Evolutionary conservation across 2,113 vertebrate species (phyloP).

Genomic region (Salminus brasiliensis): DNA sequence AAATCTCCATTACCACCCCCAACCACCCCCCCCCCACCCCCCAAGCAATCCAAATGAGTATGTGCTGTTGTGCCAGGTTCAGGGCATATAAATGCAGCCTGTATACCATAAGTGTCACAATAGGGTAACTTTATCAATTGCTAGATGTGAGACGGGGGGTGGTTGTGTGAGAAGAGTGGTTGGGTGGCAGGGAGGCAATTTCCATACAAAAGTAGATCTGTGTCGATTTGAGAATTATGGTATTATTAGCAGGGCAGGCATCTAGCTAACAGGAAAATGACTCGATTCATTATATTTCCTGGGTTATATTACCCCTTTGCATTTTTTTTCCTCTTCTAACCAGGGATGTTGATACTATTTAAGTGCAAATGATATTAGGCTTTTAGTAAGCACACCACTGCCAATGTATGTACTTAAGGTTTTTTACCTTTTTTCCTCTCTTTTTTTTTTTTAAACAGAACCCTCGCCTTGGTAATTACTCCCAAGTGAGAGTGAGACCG

Average conservation of each 20-base stretch:
- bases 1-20: slow-evolving; percentile 42
- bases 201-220: slow-evolving; percentile 63
- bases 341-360: slow-evolving; percentile 38
- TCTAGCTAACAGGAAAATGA: slow-evolving; percentile 45
- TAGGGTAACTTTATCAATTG: slow-evolving; percentile 72
- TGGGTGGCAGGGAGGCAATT: slow-evolving; percentile 62
- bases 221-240: slow-evolving; percentile 53
- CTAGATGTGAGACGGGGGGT: slow-evolving; percentile 20
- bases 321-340: slow-evolving; percentile 29
- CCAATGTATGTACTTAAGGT: slow-evolving; percentile 8
- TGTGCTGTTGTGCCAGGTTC: slow-evolving; percentile 71
- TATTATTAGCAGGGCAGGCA: slow-evolving; percentile 37
- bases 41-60: slow-evolving; percentile 70
- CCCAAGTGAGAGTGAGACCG: slow-evolving; percentile 15
- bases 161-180: slow-evolving; percentile 10
- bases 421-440: neutral
- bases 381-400: slow-evolving; percentile 21
- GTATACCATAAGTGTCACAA: slow-evolving; percentile 63
- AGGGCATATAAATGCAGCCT: slow-evolving; percentile 70
- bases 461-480: slow-evolving; percentile 32
- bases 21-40: no score
- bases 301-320: slow-evolving; percentile 24
- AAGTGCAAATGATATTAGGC: slow-evolving; percentile 44
- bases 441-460: neutral
- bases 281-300: slow-evolving; percentile 47